Percentiles rank a stretch among this genome's conserved stretches.
Conservation (phyloP, 2,797 vertebrate genomes). For the Uromys caudimaculatus region DNA sequence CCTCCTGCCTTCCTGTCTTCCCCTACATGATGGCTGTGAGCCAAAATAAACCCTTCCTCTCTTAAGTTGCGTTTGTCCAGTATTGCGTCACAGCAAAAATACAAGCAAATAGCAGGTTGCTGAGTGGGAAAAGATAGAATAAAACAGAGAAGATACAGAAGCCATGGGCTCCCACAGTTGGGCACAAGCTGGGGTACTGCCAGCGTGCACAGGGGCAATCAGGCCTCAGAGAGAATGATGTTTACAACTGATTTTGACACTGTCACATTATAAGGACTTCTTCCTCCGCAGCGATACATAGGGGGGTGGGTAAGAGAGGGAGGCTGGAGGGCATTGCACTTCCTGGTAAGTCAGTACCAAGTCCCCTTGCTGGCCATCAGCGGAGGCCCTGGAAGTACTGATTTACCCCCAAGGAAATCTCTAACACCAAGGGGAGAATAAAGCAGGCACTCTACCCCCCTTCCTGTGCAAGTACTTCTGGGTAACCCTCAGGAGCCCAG, state of each 20-base stretch:
- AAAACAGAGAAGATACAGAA: neutral
- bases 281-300: fast-evolving
- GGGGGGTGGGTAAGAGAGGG: too few species aligned
- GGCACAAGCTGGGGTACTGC: neutral
- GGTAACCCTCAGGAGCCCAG: too few species aligned
- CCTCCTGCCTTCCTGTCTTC: too few species aligned
- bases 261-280: fast-evolving
- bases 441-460: neutral
- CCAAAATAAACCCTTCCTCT: neutral
- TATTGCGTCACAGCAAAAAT: neutral
- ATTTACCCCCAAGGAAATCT: fast-evolving
- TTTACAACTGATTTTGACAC: neutral
- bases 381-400: fast-evolving
- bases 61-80: neutral
- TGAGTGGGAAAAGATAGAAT: neutral
- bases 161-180: neutral
- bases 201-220: too few species aligned
- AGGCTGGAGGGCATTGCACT: too few species aligned
- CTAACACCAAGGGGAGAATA: neutral
- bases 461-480: neutral
- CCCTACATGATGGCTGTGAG: neutral
- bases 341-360: neutral
- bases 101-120: neutral
- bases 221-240: neutral
- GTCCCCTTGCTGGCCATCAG: fast-evolving